phyloP scores from a whole-genome alignment of 92 coral and sea anemone species.

The Metridium senile region DNA sequence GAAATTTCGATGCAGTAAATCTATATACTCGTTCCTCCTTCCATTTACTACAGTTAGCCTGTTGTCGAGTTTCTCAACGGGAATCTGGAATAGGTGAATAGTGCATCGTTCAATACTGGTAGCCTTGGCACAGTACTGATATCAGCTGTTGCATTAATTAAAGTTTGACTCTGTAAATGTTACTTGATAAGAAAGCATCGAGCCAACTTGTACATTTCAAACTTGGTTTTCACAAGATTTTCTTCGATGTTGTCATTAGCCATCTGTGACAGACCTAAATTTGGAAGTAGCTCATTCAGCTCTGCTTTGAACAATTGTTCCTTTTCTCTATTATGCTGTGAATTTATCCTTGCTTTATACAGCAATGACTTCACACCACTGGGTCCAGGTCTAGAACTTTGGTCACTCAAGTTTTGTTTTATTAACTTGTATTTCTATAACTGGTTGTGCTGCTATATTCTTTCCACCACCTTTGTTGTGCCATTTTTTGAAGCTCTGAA shows the following conservation, averaged over 20 bases:
- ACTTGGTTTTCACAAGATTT: constrained; percentile 26
- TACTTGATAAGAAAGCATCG: constrained; percentile 20
- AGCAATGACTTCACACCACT: constrained; percentile 34
- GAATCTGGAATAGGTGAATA: constrained; percentile 13
- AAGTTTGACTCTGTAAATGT: constrained; percentile 7
- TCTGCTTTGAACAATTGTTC: constrained; percentile 11
- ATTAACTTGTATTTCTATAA: constrained; percentile 31
- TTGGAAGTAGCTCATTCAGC: constrained; percentile 17
- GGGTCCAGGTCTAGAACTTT: constrained; percentile 14
- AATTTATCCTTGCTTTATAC: constrained; percentile 49
- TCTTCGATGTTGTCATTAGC: background rate
- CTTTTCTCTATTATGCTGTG: constrained; percentile 16
- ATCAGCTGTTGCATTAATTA: background rate
- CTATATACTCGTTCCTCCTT: constrained; percentile 44
- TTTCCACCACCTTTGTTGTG: background rate
- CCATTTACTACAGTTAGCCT: constrained; percentile 43
- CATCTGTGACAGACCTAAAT: constrained; percentile 34
- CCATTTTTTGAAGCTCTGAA: background rate
- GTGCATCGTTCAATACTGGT: background rate
- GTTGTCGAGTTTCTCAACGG: constrained; percentile 40
- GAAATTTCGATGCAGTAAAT: constrained; percentile 58
- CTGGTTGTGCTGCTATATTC: constrained; percentile 31
- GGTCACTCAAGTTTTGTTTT: constrained; percentile 41
- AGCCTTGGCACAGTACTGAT: constrained; percentile 31
- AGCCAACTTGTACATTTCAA: constrained; percentile 45